Evolutionary conservation across 1,140 invertebrate genomes (phyloP).

Genomic region (Drosophila bocki): DNA sequence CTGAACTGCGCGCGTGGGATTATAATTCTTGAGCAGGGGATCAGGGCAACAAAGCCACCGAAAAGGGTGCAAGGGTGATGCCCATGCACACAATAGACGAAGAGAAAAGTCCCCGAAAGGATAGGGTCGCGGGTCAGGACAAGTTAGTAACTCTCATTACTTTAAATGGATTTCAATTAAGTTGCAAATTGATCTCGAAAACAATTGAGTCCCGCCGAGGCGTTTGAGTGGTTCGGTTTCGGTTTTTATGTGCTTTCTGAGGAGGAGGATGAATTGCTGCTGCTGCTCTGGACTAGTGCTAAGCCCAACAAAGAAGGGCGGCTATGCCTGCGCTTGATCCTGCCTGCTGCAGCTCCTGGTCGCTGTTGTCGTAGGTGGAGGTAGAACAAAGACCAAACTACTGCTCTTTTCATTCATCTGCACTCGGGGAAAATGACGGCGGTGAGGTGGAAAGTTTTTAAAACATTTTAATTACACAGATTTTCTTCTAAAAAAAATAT

Average conservation of each 20-base stretch:
- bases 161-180: conserved; percentile 85
- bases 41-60: conserved; percentile 36
- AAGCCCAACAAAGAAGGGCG: conserved; percentile 42
- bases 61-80: conserved; percentile 34
- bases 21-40: conserved; percentile 77
- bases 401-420: conserved; percentile 59
- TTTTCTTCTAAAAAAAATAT: no score
- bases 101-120: conserved; percentile 9
- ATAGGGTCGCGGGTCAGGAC: conserved; percentile 43
- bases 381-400: background rate
- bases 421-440: conserved; percentile 10
- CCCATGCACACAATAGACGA: conserved; percentile 8
- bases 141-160: conserved; percentile 84
- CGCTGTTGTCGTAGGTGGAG: conserved; percentile 25
- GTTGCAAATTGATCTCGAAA: conserved; percentile 84
- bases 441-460: background rate
- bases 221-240: conserved; percentile 64
- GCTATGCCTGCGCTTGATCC: conserved; percentile 33
- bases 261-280: conserved; percentile 2
- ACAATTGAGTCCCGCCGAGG: conserved; percentile 80
- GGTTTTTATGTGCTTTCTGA: conserved; percentile 47
- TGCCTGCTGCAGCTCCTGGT: conserved; percentile 3
- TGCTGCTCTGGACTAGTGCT: conserved; percentile 17
- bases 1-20: conserved; percentile 37
- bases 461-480: background rate